Percentiles rank a stretch among this genome's conserved stretches.
Conservation (phyloP, 2,113 vertebrate genomes). For the Spheniscus mendiculus region DNA sequence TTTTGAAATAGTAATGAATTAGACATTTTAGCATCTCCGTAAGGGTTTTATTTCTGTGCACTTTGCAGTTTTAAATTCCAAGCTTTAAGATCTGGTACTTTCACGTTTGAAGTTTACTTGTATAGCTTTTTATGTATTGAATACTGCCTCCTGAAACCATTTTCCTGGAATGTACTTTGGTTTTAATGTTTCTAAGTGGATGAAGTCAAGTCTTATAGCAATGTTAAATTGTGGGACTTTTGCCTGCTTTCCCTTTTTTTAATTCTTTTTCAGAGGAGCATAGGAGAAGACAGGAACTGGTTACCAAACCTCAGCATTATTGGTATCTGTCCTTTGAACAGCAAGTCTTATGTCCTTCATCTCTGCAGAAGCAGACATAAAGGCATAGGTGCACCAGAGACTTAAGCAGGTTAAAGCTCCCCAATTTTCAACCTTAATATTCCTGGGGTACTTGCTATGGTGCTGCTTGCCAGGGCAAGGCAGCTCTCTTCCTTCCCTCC, state of each 20-base stretch:
- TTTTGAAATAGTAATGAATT: slow-evolving; percentile 77
- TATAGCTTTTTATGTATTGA: slow-evolving; percentile 9
- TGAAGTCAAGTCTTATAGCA: neutral
- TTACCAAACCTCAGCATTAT: neutral
- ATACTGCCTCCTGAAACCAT: neutral
- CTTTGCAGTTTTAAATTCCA: slow-evolving; percentile 65
- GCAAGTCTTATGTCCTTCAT: neutral
- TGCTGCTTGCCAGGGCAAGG: neutral
- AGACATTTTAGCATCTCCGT: slow-evolving; percentile 54
- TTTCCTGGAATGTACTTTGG: neutral
- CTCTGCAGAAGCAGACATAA: neutral
- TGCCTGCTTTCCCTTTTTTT: neutral
- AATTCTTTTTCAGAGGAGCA: neutral
- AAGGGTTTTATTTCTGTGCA: slow-evolving; percentile 67
- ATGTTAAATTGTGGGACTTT: neutral
- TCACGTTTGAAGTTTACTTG: slow-evolving; percentile 29
- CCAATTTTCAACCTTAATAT: neutral
- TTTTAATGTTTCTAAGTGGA: neutral
- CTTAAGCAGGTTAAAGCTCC: neutral
- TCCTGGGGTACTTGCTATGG: neutral
- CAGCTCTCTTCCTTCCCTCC: neutral
- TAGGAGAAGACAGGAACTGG: neutral
- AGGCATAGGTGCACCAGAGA: neutral
- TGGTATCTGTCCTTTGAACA: neutral
- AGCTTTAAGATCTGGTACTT: slow-evolving; percentile 26